Base-by-base conservation (phyloP, 2,113 vertebrate species). In the Agapornis roseicollis region DNA sequence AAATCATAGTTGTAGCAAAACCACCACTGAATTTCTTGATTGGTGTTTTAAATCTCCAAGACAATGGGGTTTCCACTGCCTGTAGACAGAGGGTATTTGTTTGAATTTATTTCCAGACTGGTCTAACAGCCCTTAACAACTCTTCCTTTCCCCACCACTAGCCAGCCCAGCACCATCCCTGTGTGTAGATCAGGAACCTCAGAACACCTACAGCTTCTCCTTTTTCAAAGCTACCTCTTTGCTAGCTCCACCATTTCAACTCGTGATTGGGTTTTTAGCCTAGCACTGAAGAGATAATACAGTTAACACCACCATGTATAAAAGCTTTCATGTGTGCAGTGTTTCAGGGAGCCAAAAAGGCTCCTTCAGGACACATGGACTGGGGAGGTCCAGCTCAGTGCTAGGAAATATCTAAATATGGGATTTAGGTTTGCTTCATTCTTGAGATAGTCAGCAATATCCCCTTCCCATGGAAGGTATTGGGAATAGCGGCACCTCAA, bases 1-100 rank as follows among this genome's bases (percentile, higher is more conserved):
- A 90, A 90, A 89, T 58, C 83, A 78, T 4, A 87, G 61, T 19
- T 83, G 64, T 41, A 88, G 79, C 27, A 93, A 94, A 84, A 90
- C 14, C 42, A 74, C 7, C 27, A 47, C 72, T 78, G 29, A 42
- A 73, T 92, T 92, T 92, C 76, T 93, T 83, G 79, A 92, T 69
- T 74, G 58, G 44, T 78, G 52, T 78, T 84, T 77, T 52, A 83
- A 90, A 84, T 80, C 69, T 86, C 77, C 72, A 66, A 63, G 63
- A 94, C 88, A 93, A 94, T 94, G 64, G 18, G 10, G 50, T 64
- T 90, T 66, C 42, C 69, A 42, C 33, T 58, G 69, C 24, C 72
- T 42, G 22, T 46, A 89, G 79, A 84, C 65, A 78, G 50, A 76
- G n/a, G 5, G 0, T 27, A 53, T 87, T 71, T 46, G 25, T 14